phyloP scores from a whole-genome alignment of 2,888 invertebrate genomes.

The Seira sanloemensis region DNA sequence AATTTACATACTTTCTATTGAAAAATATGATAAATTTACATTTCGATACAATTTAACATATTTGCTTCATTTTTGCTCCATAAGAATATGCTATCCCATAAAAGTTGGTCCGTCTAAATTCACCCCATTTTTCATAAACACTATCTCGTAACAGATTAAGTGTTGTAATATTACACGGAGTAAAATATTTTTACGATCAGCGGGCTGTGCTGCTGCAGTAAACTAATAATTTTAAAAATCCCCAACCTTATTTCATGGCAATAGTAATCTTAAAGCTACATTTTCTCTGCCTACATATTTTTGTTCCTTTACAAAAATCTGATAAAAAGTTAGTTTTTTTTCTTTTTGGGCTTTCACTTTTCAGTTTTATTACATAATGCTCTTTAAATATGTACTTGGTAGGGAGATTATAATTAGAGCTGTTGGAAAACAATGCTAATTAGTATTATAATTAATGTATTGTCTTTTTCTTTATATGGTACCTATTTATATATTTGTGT shows the following conservation, averaged over 20 bases:
- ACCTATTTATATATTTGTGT: background rate
- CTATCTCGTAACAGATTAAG: too few species aligned
- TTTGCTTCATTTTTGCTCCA: too few species aligned
- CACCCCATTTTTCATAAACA: too few species aligned
- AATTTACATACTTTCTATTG: too few species aligned
- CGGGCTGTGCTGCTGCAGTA: background rate
- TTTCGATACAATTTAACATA: too few species aligned
- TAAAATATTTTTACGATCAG: background rate
- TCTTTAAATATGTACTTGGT: background rate
- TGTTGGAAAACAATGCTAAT: constrained; percentile 10
- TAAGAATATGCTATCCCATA: too few species aligned
- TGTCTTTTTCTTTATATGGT: background rate
- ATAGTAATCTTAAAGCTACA: too few species aligned
- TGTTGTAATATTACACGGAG: too few species aligned
- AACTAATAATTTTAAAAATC: background rate
- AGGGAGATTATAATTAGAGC: background rate
- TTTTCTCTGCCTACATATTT: constrained; percentile 10
- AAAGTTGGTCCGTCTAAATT: too few species aligned
- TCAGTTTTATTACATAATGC: constrained; percentile 9
- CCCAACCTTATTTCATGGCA: background rate
- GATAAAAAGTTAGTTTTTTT: too few species aligned
- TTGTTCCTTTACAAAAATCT: background rate
- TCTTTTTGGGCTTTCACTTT: background rate
- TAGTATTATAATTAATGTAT: constrained; percentile 1
- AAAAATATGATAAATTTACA: too few species aligned